Evolutionary conservation across 1,140 invertebrate species (phyloP).

Genomic region (Heliconius nattereri): DNA sequence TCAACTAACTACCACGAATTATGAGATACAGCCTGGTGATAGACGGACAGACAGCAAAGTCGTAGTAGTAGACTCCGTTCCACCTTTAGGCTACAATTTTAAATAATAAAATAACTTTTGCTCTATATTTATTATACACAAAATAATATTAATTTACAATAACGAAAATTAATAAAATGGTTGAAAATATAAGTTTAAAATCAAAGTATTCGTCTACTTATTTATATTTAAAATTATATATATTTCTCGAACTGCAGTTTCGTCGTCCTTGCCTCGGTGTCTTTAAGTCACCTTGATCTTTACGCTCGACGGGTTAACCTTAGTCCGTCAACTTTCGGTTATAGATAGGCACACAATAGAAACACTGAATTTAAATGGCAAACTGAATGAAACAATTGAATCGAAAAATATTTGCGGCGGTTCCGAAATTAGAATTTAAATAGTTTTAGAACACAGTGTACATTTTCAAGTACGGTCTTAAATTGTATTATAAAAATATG

Average conservation of each 20-base stretch:
- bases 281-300: slow-evolving; percentile 61
- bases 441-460: background rate
- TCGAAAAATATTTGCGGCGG: background rate
- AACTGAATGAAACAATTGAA: background rate
- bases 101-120: too few species aligned
- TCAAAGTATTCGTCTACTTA: background rate
- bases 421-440: background rate
- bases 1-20: too few species aligned
- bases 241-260: background rate
- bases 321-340: slow-evolving; percentile 36
- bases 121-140: too few species aligned
- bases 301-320: slow-evolving; percentile 47
- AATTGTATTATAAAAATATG: too few species aligned
- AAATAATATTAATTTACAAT: too few species aligned
- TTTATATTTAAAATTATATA: background rate
- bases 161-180: background rate
- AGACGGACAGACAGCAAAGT: too few species aligned
- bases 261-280: slow-evolving; percentile 32
- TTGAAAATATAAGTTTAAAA: background rate
- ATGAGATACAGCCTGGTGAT: too few species aligned
- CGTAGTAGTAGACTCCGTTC: too few species aligned
- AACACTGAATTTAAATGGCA: background rate
- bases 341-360: slow-evolving; percentile 12
- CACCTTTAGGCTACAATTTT: too few species aligned
- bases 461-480: too few species aligned